These are phyloP conservation scores for Malthinus flaveolus DNA, from an alignment of 2,888 invertebrate species.

Conservation along the genomic window DNA sequence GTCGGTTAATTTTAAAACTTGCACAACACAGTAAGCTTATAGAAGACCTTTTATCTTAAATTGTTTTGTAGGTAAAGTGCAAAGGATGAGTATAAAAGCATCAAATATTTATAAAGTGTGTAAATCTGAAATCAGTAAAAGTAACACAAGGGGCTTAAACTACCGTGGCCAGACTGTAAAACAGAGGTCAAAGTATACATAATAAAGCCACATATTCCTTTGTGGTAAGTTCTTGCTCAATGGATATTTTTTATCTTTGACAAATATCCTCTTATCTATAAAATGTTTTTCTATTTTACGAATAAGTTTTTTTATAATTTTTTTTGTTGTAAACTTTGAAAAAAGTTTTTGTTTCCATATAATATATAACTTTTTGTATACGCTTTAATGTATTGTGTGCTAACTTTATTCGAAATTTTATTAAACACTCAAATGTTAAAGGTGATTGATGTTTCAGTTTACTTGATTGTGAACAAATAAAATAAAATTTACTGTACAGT, in stretches of 20 bases:
- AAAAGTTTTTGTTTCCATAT: no score
- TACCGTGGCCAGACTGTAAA: conserved; percentile 33
- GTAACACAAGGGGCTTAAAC: conserved; percentile 39
- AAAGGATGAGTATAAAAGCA: conserved; percentile 34
- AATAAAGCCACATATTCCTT: conserved; percentile 32
- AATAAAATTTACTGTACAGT: no score
- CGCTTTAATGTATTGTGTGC: no score
- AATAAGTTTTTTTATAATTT: no score
- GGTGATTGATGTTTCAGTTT: no score
- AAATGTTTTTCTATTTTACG: neutral
- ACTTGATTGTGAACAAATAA: no score
- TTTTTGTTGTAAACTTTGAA: no score
- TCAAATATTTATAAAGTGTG: conserved; percentile 40
- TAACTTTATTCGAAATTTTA: no score
- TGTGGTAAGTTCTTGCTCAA: conserved; percentile 13
- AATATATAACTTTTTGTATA: no score
- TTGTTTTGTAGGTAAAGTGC: conserved; percentile 24
- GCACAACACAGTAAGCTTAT: neutral
- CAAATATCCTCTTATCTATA: conserved; percentile 23
- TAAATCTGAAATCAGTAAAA: conserved; percentile 39
- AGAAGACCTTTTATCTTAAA: conserved; percentile 26
- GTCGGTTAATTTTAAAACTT: no score
- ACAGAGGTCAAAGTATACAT: conserved; percentile 39
- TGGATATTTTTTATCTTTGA: conserved; percentile 22
- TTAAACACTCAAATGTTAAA: no score